phyloP scores from a whole-genome alignment of 2,113 vertebrate genomes.

The Alectura lathami region DNA sequence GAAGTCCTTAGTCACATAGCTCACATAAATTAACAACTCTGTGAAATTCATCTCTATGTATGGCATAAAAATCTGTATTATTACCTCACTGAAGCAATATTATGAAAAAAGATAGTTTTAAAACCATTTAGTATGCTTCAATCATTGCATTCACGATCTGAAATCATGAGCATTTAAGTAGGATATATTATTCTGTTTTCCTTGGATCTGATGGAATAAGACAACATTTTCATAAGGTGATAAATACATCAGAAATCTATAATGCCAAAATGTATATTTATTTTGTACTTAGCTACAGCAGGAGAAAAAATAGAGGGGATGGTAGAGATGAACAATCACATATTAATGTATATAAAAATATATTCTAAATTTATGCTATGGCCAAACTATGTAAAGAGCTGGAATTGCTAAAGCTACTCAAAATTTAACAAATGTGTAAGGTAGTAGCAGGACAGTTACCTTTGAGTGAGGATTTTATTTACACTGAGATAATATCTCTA shows the following conservation, averaged over 20 bases:
- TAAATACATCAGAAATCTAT: neutral
- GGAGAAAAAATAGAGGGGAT: neutral
- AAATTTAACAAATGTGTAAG: neutral
- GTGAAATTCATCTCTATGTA: neutral
- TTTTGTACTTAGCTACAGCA: neutral
- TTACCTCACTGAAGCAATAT: neutral
- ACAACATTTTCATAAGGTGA: neutral
- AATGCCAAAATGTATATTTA: neutral
- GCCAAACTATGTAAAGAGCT: neutral
- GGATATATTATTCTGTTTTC: neutral
- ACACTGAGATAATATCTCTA: neutral
- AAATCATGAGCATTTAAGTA: neutral
- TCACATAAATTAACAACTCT: neutral
- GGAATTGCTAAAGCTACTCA: neutral
- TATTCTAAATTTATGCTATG: neutral
- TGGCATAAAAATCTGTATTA: neutral
- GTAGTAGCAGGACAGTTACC: neutral
- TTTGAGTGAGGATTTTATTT: neutral
- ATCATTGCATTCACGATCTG: neutral
- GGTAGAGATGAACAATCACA: neutral
- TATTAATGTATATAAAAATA: neutral
- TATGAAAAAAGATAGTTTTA: neutral
- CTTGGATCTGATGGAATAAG: neutral
- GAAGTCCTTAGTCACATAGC: neutral
- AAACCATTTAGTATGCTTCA: neutral